phyloP scores from a whole-genome alignment of 2,888 invertebrate species.

The Drosophila quinaria region DNA sequence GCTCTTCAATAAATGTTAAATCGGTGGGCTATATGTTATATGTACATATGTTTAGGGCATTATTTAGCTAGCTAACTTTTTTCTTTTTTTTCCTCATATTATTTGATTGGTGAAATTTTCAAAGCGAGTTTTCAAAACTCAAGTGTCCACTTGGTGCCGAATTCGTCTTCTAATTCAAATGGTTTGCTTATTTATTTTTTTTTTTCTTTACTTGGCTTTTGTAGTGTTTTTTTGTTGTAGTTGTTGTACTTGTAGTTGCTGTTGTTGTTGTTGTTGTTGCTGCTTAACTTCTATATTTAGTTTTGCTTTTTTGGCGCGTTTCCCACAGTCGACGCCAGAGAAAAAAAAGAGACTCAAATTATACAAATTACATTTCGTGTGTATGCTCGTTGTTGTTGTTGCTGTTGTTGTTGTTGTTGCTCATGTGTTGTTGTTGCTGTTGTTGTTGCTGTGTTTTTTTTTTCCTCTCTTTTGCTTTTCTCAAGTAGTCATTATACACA shows the following conservation, averaged over 20 bases:
- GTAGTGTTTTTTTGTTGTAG: conserved; percentile 3
- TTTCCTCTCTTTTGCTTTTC: conserved; percentile 59
- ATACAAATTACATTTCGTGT: conserved; percentile 81
- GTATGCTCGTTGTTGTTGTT: conserved; percentile 52
- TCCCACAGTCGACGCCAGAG: conserved; percentile 63
- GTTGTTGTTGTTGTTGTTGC: conserved; percentile 15
- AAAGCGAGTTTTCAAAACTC: conserved; percentile 11
- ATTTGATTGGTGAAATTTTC: conserved; percentile 12
- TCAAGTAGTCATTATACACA: conserved; percentile 81
- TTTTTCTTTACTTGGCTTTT: background rate
- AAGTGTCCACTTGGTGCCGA: conserved; percentile 13
- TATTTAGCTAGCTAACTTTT: background rate
- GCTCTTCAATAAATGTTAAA: too few relatives aligned
- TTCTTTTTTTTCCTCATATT: background rate
- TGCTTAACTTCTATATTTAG: conserved; percentile 18
- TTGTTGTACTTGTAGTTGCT: conserved; percentile 9
- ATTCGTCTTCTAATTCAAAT: conserved; percentile 21
- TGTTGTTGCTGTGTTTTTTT: conserved; percentile 13
- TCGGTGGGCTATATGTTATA: too few relatives aligned
- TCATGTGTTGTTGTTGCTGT: conserved; percentile 26
- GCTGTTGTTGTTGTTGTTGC: conserved; percentile 23
- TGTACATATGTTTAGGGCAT: too few relatives aligned
- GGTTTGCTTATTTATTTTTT: conserved; percentile 7
- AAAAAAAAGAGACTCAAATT: conserved; percentile 66
- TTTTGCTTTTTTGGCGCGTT: conserved; percentile 73